Evolutionary conservation across 2,113 vertebrate species (phyloP).

Genomic region (Phrynocephalus versicolor): DNA sequence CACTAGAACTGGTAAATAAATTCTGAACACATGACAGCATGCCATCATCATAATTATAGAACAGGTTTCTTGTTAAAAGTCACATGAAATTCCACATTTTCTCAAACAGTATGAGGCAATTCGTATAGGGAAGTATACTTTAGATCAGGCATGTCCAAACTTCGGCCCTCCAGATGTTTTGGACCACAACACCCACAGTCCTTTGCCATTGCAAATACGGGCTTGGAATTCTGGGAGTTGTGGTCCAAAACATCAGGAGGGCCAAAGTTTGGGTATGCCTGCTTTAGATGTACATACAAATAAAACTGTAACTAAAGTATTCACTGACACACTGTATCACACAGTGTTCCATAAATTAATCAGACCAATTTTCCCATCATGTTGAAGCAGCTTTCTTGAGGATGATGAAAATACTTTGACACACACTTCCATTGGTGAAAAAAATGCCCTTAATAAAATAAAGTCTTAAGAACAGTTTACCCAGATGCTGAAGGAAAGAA

Average conservation of each 20-base stretch:
- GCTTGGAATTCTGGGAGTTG: too few species aligned
- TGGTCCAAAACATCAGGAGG: too few species aligned
- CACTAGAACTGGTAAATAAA: too few species aligned
- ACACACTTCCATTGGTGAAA: background rate
- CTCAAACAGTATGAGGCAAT: background rate
- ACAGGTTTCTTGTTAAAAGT: background rate
- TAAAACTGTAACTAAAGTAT: background rate
- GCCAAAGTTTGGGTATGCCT: too few species aligned
- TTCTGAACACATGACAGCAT: too few species aligned
- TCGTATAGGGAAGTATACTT: background rate
- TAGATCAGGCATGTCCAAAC: too few species aligned
- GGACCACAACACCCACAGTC: too few species aligned
- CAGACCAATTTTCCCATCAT: background rate
- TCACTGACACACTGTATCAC: background rate
- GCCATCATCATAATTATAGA: background rate
- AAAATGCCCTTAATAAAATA: background rate
- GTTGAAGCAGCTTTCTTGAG: background rate
- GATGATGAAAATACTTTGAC: constrained; percentile 7
- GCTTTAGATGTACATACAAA: background rate
- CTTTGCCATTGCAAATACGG: too few species aligned
- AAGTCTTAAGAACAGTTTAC: background rate
- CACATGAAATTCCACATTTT: background rate
- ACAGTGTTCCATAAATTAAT: background rate
- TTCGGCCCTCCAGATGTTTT: too few species aligned
- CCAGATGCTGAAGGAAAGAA: background rate